phyloP scores from a whole-genome alignment of 1,140 invertebrate species.

The Drosophila parabipectinata region DNA sequence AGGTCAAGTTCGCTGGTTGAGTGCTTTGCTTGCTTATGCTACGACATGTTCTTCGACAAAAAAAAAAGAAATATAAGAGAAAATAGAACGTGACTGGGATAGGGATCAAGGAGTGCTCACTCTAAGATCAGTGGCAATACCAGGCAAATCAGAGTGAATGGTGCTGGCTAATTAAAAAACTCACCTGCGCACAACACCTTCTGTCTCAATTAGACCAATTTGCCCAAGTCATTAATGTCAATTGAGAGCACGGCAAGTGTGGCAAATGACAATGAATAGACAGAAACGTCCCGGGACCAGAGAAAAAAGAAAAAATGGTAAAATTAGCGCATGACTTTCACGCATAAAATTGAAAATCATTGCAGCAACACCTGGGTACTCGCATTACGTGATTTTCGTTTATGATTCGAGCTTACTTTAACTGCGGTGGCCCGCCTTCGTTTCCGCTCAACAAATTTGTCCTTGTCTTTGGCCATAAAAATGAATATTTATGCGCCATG shows the following conservation, averaged over 20 bases:
- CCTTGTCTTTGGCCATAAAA: slow-evolving; percentile 74
- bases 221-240: slow-evolving; percentile 74
- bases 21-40: slow-evolving; percentile 45
- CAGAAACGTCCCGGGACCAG: slow-evolving; percentile 33
- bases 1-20: slow-evolving; percentile 49
- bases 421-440: slow-evolving; percentile 64
- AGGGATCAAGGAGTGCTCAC: slow-evolving; percentile 27
- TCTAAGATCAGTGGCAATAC: not conserved
- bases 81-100: slow-evolving; percentile 34
- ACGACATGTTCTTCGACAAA: slow-evolving; percentile 26
- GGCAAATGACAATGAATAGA: slow-evolving; percentile 81
- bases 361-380: slow-evolving; percentile 74
- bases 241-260: slow-evolving; percentile 56
- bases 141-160: slow-evolving; percentile 40
- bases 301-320: slow-evolving; percentile 16
- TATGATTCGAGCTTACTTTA: slow-evolving; percentile 80
- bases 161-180: slow-evolving; percentile 66
- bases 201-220: slow-evolving; percentile 73
- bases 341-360: slow-evolving; percentile 82
- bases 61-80: not conserved
- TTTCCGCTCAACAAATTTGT: slow-evolving; percentile 27
- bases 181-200: slow-evolving; percentile 39
- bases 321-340: slow-evolving; percentile 81
- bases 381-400: slow-evolving; percentile 81
- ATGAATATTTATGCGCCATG: slow-evolving; percentile 76